A percentile compares a stretch with the other conserved stretches of the same genome.
Evolutionary conservation across 2,113 vertebrate species (phyloP).

Genomic region (Siphamia tubifer): DNA sequence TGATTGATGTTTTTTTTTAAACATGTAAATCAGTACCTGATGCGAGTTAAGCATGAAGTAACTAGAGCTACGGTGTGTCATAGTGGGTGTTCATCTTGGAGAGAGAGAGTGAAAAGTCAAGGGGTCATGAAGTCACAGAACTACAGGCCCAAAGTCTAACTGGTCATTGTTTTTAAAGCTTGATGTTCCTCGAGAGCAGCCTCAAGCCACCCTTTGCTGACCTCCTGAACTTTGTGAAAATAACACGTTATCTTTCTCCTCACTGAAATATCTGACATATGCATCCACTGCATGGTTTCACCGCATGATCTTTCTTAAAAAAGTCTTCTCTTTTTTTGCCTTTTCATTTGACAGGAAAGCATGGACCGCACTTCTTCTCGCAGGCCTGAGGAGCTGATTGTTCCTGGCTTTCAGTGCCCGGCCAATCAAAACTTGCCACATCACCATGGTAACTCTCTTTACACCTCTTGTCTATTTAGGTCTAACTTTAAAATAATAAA

Average conservation of each 20-base stretch:
- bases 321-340: neutral
- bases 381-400: slow-evolving; percentile 79
- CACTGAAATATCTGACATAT: slow-evolving; percentile 12
- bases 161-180: slow-evolving; percentile 22
- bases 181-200: slow-evolving; percentile 43
- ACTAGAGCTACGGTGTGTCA: neutral
- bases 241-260: neutral
- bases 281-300: neutral
- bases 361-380: slow-evolving; percentile 85
- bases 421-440: slow-evolving; percentile 77
- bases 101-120: neutral
- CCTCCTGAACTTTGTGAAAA: slow-evolving; percentile 30
- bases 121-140: slow-evolving; percentile 22
- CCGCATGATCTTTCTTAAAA: neutral
- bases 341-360: slow-evolving; percentile 82
- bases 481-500: neutral
- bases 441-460: slow-evolving; percentile 84
- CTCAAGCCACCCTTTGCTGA: slow-evolving; percentile 1
- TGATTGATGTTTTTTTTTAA: slow-evolving; percentile 13
- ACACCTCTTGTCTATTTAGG: neutral
- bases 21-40: neutral
- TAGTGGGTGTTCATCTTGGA: neutral
- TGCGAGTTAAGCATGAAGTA: neutral
- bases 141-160: slow-evolving; percentile 23
- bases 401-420: slow-evolving; percentile 80